A percentile compares a stretch with the other conserved stretches of the same genome.
Conservation (phyloP, 2,888 invertebrate species). For the Pyrgus malvae region DNA sequence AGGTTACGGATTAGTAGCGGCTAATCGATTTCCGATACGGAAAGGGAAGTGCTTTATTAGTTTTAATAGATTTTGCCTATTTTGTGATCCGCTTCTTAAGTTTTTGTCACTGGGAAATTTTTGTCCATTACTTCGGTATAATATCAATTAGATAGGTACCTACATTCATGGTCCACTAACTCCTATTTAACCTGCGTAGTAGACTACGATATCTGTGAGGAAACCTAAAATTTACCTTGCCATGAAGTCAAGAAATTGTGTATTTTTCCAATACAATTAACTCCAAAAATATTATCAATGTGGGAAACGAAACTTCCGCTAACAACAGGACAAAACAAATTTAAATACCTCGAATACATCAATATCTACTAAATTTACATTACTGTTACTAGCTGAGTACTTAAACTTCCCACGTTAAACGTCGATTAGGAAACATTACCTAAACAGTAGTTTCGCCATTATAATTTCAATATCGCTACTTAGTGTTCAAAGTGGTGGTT, state of each 20-base stretch:
- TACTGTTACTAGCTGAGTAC: conserved; percentile 17
- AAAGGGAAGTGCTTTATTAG: conserved; percentile 57
- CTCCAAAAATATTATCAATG: not conserved
- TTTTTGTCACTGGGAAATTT: conserved; percentile 7
- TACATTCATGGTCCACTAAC: too few relatives aligned
- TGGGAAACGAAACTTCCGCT: conserved; percentile 5
- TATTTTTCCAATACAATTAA: not conserved
- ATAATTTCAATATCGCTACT: conserved; percentile 28
- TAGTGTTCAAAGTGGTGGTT: conserved; percentile 33
- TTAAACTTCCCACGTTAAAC: conserved; percentile 25
- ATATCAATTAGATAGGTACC: too few relatives aligned
- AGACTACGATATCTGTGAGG: not conserved
- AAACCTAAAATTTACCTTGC: not conserved
- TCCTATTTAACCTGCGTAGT: too few relatives aligned
- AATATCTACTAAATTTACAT: conserved; percentile 22
- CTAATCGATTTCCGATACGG: conserved; percentile 73
- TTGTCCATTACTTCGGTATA: not conserved
- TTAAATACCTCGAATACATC: conserved; percentile 22
- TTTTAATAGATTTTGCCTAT: conserved; percentile 38
- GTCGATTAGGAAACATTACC: conserved; percentile 25
- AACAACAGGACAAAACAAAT: conserved; percentile 20
- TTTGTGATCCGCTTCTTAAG: conserved; percentile 33
- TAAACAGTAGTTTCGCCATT: conserved; percentile 28
- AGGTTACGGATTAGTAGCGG: conserved; percentile 76
- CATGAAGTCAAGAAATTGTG: too few relatives aligned